Percentiles rank a stretch among this genome's conserved stretches.
Conservation (phyloP, 2,888 invertebrate genomes). For the Venusia cambrica region DNA sequence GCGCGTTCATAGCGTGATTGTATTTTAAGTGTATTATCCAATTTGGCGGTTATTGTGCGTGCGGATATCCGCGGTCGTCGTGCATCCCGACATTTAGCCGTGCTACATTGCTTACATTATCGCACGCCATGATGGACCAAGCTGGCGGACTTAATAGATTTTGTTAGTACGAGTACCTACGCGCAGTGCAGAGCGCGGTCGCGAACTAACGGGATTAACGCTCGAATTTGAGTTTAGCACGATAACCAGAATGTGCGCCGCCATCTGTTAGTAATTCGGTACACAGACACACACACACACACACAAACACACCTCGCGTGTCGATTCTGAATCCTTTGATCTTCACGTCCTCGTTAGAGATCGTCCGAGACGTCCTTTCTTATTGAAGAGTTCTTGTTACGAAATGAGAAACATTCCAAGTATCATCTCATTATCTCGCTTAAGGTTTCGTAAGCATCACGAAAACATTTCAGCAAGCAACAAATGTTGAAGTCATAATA, state of each 20-base stretch:
- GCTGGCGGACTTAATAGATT: slow-evolving; percentile 77
- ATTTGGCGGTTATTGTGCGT: slow-evolving; percentile 82
- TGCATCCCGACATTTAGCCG: slow-evolving; percentile 61
- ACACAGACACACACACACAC: slow-evolving; percentile 21
- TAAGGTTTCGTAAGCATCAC: slow-evolving; percentile 27
- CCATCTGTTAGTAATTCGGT: slow-evolving; percentile 42
- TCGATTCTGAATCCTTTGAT: slow-evolving; percentile 35
- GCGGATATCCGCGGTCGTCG: slow-evolving; percentile 71
- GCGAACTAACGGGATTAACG: slow-evolving; percentile 73
- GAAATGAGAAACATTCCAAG: slow-evolving; percentile 35
- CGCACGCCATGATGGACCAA: slow-evolving; percentile 61
- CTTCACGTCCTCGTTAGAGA: slow-evolving; percentile 43
- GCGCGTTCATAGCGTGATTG: slow-evolving; percentile 78
- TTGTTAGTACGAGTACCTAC: slow-evolving; percentile 64
- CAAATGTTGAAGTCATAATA: slow-evolving; percentile 2
- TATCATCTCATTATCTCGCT: slow-evolving; percentile 42
- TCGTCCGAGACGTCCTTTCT: slow-evolving; percentile 36
- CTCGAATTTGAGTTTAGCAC: slow-evolving; percentile 62
- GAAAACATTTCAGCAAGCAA: slow-evolving; percentile 9
- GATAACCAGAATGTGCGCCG: slow-evolving; percentile 48
- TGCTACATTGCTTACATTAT: slow-evolving; percentile 65
- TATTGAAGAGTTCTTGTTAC: slow-evolving; percentile 36
- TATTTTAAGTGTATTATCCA: slow-evolving; percentile 86
- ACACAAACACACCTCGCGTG: slow-evolving; percentile 19
- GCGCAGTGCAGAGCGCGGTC: slow-evolving; percentile 52